Evolutionary conservation across 2,797 vertebrate species (phyloP), one percentile per base, ranked within the genome.

Genomic region (Bradypus variegatus): DNA sequence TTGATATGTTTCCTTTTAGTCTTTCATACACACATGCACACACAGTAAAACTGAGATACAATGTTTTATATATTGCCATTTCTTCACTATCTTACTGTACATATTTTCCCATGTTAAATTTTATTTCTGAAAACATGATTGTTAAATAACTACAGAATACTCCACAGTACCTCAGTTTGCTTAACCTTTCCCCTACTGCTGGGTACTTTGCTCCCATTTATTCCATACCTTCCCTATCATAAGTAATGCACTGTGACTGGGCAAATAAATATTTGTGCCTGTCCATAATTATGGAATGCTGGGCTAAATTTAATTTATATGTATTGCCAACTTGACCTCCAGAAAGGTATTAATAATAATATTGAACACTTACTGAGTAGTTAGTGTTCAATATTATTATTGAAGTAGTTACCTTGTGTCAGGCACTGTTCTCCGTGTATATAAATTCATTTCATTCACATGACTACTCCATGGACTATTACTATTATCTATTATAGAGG

Each of bases 181-280:
- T 67, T 92, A 90, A 38, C 62, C 21, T 55, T 87, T 86, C 83
- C 33, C 13, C 41, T 85, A 25, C 23, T 93, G 45, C 45, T 12
- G 53, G 11, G 31, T 82, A 79, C 85, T 95, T 94, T 84, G 62
- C 79, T 75, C 93, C 27, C n/a, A 67, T 69, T 84, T 70, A 89
- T 75, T 91, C 27, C 11, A 6, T 89, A 12, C 80, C 80, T 89
- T 82, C 19, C 86, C 25, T 94, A 1, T 87, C 60, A 70, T 65
- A 86, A n/a, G 83, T 88, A 92, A 85, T 86, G 36, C n/a, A 6
- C 21, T 88, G 73, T 60, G 82, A 84, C 41, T 77, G 48, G 85
- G 50, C 45, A 70, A 31, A 31, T 89, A 76, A 92, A 41, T 62
- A 67, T 79, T 92, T 92, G 81, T 93, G 15, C 50, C 58, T 13